Evolutionary conservation across 2,888 invertebrate species (phyloP), one percentile per base, ranked within the genome.

Genomic region (Chrysolina americana): DNA sequence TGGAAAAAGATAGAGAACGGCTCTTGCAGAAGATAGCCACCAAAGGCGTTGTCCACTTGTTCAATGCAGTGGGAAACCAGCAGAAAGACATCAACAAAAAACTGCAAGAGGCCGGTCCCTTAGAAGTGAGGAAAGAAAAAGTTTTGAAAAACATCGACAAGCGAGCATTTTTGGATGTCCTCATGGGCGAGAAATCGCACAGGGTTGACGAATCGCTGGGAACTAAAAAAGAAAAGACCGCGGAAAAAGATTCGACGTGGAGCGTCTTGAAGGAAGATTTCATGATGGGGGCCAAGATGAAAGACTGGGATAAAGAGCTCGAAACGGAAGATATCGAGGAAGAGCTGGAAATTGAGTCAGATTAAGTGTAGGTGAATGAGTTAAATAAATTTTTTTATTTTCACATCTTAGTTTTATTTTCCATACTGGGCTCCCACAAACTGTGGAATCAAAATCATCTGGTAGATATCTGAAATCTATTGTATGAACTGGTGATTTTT

Each of bases 21-120:
- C 89, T 91, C 72, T 87, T 98, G 65, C 89, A 93, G 47, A 96
- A 94, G 90, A 94, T 97, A 82, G 97, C 96, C 11, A 97, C 96
- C 48, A 95, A 94, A 86, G 98, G 97, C 83, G 96, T 97, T 0
- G 96, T 98, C 0, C 97, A 97, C 85, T 89, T 98, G 77, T 98
- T 97, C 84, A 98, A 98, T 90, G 95, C 96, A 44, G 97, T 98
- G 0, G 92, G 92, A 82, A 91, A 93, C 81, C 97, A 97, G 87
- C 97, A 97, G 87, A 94, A 93, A 86, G 91, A 92, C 70, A 88
- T 97, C 65, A 91, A 92, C 62, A 91, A 90, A 72, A 93, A 95
- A 87, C 86, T 96, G 68, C 89, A 91, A 69, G 90, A 93, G 81
- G 93, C 91, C 76, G 94, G 94, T n/a, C 90, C 93, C 23, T 89